A percentile compares a stretch with the other conserved stretches of the same genome.
phyloP scores from a whole-genome alignment of 1,140 invertebrate species.

The Brachionus koreanus region DNA sequence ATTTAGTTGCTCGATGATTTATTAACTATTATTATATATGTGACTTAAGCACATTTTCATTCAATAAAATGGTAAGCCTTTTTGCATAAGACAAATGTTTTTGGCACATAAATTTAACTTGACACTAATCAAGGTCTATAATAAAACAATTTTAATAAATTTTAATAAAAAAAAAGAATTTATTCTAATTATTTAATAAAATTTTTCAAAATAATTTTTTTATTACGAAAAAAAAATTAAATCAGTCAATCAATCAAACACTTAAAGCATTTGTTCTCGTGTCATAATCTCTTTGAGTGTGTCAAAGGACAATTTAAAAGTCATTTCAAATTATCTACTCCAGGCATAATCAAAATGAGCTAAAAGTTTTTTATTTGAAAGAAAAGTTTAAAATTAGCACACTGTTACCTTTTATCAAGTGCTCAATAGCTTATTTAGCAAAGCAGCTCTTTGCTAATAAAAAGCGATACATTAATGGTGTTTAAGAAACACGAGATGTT shows the following conservation, averaged over 20 bases:
- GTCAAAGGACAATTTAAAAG: background rate
- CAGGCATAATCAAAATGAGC: background rate
- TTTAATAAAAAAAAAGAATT: no score
- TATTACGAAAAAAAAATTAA: no score
- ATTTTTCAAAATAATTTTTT: background rate
- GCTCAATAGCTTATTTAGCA: background rate
- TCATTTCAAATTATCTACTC: background rate
- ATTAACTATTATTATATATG: background rate
- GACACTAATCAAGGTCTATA: no score
- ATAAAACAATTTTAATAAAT: no score
- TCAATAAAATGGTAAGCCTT: background rate
- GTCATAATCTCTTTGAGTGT: background rate
- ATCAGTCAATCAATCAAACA: no score
- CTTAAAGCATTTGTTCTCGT: no score
- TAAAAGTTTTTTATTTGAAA: background rate
- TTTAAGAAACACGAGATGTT: slow-evolving; percentile 2
- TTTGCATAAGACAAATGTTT: background rate
- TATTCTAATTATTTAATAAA: background rate
- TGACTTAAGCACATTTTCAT: background rate
- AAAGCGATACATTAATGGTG: background rate
- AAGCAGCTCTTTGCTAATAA: background rate
- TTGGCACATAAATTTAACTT: background rate
- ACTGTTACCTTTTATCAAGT: background rate
- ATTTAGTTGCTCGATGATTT: background rate
- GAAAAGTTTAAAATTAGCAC: background rate